Base-by-base conservation (phyloP, 2,797 vertebrate genomes). In the Alca torda region DNA sequence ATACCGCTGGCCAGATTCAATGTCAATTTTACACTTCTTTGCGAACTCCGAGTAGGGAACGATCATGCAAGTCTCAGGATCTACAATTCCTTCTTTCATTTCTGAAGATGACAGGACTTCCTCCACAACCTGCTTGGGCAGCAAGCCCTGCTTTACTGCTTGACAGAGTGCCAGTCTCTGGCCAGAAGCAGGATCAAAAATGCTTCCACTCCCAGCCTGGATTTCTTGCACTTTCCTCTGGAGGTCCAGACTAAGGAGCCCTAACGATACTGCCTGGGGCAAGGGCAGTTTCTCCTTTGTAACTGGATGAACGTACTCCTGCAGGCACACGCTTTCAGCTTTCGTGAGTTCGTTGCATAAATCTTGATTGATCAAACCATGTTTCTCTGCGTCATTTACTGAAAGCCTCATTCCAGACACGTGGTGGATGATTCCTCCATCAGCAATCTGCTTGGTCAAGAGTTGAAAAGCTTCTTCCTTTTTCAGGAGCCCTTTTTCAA, bases 351-450 rank as follows among this genome's bases (percentile, higher is more conserved):
- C 98, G 11, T 97, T 60, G 53, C 98, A 98, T 15, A 99, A 83
- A 31, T 98, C 98, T 39, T 97, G 94, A 89, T 98, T 85, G 25
- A 99, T 97, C 41, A 99, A 97, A 73, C 98, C 98, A 57, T 98
- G 98, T 53, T 98, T 98, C 80, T 98, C 83, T 3, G 99, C 99
- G 39, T 98, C 98, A 20, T 97, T 97, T 74, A 99, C 98, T 1
- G 98, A 98, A 53, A 99, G 98, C 88, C 99, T 98, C 96, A 99
- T 97, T 39, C 99, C 99, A 86, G 99, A 99, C 67, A 92, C 50
- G 60, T 99, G 99, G 65, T 99, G 99, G 95, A 99, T 98, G 95
- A 99, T 98, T 48, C 99, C 99, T 77, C 99, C 99, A 59, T 98
- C 99, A 45, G 98, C 98, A 63, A 99, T 97, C 96, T 99, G 99